Evolutionary conservation across 2,888 invertebrate genomes (phyloP), one percentile per base, ranked within the genome.

Genomic region (Branchellion lobata): DNA sequence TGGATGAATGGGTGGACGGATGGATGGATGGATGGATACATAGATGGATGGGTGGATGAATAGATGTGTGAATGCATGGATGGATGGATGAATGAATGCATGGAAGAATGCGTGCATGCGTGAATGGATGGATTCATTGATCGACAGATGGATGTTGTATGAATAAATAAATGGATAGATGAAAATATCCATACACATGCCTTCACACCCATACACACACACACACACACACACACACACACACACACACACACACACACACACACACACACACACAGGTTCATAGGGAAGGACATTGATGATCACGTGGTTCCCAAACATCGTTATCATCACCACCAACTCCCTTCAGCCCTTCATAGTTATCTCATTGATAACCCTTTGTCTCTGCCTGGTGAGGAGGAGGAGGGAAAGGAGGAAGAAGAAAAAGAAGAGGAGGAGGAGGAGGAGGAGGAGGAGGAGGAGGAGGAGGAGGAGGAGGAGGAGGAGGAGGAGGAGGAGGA

Each of bases 321-420:
- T 24, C 21, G 61, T 18, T 57, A 57, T 24, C 61, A 57, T 24
- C 61, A 57, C 61, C 61, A 57, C 61, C 61, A 57, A 57, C 61
- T 57, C n/a, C 61, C 61, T n/a, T 24, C 61, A 3, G 5, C 61
- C 61, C 61, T 57, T n/a, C 24, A 57, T 24, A 8, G 21, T 3
- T 57, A 57, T 24, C 61, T 57, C 24, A 57, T n/a, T 57, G 14
- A 57, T 57, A 57, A 57, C 24, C 61, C 61, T n/a, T n/a, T 57
- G 14, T 57, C 61, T 57, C 61, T 57, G 8, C 61, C 61, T 57
- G 61, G 61, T 57, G 24, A 18, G 21, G 61, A 14, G 8, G 47
- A n/a, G n/a, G n/a, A n/a, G n/a, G n/a, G n/a, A n/a, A n/a, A 51
- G 14, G 53, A 51, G 14, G 53, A 51, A 14, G 53, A 51, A 14